phyloP scores from a whole-genome alignment of 1,140 invertebrate species.

The Listronotus oregonensis region DNA sequence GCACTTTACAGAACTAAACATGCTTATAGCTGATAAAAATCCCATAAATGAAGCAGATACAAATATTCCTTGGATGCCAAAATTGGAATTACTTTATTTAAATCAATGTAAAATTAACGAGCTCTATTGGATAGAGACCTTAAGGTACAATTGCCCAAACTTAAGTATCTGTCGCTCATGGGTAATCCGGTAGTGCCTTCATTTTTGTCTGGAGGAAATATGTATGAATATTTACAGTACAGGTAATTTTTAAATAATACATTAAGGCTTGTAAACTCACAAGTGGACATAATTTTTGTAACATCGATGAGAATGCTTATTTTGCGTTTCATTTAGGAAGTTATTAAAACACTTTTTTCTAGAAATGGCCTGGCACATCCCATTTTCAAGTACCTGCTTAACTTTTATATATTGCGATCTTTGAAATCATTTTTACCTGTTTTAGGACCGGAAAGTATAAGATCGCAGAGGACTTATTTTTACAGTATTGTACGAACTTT shows the following conservation, averaged over 20 bases:
- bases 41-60: slow-evolving; percentile 64
- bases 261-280: too few species aligned
- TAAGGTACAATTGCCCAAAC: slow-evolving; percentile 68
- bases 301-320: too few species aligned
- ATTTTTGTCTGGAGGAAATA: slow-evolving; percentile 74
- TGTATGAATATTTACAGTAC: slow-evolving; percentile 78
- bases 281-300: too few species aligned
- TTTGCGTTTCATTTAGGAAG: too few species aligned
- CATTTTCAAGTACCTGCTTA: too few species aligned
- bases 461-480: too few species aligned
- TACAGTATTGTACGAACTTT: too few species aligned
- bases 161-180: slow-evolving; percentile 75
- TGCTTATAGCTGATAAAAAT: slow-evolving; percentile 77
- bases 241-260: slow-evolving; percentile 61
- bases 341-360: too few species aligned
- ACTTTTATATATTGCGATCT: too few species aligned
- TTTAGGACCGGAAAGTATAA: too few species aligned
- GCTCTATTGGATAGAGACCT: slow-evolving; percentile 70
- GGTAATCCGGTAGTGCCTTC: slow-evolving; percentile 77
- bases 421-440: too few species aligned
- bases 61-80: slow-evolving; percentile 69
- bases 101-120: slow-evolving; percentile 76
- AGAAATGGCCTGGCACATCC: too few species aligned
- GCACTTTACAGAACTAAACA: slow-evolving; percentile 70
- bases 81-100: slow-evolving; percentile 75